phyloP scores from a whole-genome alignment of 2,797 vertebrate species.

The Choloepus didactylus region DNA sequence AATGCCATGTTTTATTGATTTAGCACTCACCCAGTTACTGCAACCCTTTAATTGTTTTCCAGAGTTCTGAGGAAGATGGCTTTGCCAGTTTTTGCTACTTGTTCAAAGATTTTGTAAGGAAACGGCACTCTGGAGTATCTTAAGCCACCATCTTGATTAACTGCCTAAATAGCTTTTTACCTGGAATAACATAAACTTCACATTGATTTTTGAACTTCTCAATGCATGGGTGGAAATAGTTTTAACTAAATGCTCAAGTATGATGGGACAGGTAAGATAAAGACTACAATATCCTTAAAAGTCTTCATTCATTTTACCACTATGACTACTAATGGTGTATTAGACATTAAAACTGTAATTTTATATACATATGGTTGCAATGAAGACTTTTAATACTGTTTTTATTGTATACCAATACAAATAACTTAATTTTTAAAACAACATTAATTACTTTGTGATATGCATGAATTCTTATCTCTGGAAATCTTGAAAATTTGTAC shows the following conservation, averaged over 20 bases:
- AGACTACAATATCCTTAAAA: neutral
- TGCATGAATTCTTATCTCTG: neutral
- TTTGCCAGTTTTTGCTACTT: too few species aligned
- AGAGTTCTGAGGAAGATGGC: too few species aligned
- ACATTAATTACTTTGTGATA: conserved; percentile 7
- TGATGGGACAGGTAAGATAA: neutral
- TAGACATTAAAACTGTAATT: neutral
- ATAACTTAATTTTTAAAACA: neutral
- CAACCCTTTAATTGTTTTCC: too few species aligned
- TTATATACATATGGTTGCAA: neutral
- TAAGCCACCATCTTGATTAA: too few species aligned
- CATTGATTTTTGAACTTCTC: neutral
- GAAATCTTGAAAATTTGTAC: neutral
- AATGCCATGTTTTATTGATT: too few species aligned
- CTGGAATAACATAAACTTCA: neutral
- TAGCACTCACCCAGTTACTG: too few species aligned
- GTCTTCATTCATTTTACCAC: conserved; percentile 3
- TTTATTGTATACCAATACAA: neutral
- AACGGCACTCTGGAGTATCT: too few species aligned
- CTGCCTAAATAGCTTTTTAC: neutral
- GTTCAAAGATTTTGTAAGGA: too few species aligned
- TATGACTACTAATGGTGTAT: neutral
- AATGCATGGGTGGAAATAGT: neutral
- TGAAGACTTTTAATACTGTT: neutral
- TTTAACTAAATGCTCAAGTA: neutral